A percentile compares a stretch with the other conserved stretches of the same genome.
Evolutionary conservation across 92 coral and sea anemone genomes (phyloP).

Genomic region (Desmophyllum pertusum): DNA sequence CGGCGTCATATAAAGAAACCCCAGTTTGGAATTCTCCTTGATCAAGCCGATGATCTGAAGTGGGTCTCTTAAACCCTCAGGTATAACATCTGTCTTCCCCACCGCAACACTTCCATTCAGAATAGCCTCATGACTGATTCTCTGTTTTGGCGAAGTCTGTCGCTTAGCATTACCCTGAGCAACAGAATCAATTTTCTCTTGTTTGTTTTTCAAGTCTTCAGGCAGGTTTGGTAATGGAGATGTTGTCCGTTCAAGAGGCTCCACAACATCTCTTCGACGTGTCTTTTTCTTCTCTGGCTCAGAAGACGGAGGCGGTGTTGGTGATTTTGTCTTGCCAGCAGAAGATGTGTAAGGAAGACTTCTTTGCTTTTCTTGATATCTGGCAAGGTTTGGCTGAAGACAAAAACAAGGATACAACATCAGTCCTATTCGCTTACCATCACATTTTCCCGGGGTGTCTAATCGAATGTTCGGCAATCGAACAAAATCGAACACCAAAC

Average conservation of each 20-base stretch:
- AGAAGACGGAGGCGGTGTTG: slow-evolving; percentile 73
- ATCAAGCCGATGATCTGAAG: slow-evolving; percentile 77
- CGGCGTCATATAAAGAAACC: slow-evolving; percentile 94
- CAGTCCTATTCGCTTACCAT: background rate
- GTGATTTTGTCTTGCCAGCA: slow-evolving; percentile 69
- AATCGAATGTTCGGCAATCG: too few relatives aligned
- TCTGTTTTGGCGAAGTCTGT: slow-evolving; percentile 66
- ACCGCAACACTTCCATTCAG: slow-evolving; percentile 20
- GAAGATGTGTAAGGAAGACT: slow-evolving; percentile 70
- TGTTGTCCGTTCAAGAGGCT: slow-evolving; percentile 83
- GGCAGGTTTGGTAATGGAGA: slow-evolving; percentile 93
- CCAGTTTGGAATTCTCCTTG: slow-evolving; percentile 84
- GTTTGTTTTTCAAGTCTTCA: slow-evolving; percentile 76
- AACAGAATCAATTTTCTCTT: slow-evolving; percentile 79
- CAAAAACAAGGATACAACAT: background rate
- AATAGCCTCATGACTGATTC: slow-evolving; percentile 31
- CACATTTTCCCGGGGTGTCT: too few relatives aligned
- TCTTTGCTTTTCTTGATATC: slow-evolving; percentile 81
- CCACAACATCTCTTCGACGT: slow-evolving; percentile 73
- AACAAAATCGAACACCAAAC: too few relatives aligned
- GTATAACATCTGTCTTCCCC: slow-evolving; percentile 46
- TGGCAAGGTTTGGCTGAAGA: slow-evolving; percentile 80
- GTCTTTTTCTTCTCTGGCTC: slow-evolving; percentile 81
- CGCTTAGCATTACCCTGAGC: slow-evolving; percentile 56
- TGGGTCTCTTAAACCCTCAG: slow-evolving; percentile 77